Percentiles rank a stretch among this genome's conserved stretches.
Evolutionary conservation across 2,797 vertebrate species (phyloP).

Genomic region (Chiroxiphia lanceolata): DNA sequence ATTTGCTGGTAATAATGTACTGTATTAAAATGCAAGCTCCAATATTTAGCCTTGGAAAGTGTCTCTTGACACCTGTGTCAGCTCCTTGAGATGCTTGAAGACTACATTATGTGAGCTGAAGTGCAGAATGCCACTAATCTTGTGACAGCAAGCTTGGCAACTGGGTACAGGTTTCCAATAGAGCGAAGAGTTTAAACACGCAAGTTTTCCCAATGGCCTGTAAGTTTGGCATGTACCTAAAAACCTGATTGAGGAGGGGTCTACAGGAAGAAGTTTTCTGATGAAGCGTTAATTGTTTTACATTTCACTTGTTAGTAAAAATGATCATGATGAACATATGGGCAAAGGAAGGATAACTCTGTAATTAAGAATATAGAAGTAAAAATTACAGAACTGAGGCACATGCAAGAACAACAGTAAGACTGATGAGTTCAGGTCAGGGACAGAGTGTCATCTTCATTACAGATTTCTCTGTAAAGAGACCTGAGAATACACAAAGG

Average conservation of each 20-base stretch:
- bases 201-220: background rate
- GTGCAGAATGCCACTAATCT: constrained; percentile 11
- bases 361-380: background rate
- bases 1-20: constrained; percentile 46
- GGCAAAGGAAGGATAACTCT: background rate
- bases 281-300: constrained; percentile 36
- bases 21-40: constrained; percentile 55
- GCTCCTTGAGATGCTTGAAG: constrained; percentile 42
- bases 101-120: background rate
- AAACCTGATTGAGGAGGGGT: background rate
- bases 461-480: background rate
- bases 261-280: constrained; percentile 3
- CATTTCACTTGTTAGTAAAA: background rate
- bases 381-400: background rate
- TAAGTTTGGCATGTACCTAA: background rate
- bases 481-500: background rate
- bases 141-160: constrained; percentile 6
- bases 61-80: constrained; percentile 56
- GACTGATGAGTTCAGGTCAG: background rate
- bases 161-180: background rate
- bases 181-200: background rate
- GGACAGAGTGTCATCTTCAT: background rate
- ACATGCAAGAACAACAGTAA: background rate
- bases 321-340: background rate
- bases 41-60: constrained; percentile 60